These are phyloP conservation scores for Pachycephala philippinensis DNA, from an alignment of 2,113 vertebrate genomes.

Conservation along the genomic window DNA sequence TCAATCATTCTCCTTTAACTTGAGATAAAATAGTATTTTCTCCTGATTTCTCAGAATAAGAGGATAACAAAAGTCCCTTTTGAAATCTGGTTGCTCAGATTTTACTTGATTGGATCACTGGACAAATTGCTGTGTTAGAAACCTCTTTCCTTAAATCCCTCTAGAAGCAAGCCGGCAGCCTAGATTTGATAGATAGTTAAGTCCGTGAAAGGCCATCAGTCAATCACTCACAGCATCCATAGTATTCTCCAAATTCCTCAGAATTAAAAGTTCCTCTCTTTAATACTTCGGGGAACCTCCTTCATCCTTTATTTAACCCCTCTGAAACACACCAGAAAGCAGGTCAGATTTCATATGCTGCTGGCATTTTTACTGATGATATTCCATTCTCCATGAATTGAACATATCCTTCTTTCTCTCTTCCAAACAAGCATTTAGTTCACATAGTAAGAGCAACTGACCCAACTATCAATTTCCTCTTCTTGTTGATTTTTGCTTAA, in stretches of 20 bases:
- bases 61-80: neutral
- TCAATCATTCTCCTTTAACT: neutral
- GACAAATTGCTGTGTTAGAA: neutral
- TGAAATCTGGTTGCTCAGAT: neutral
- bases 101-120: neutral
- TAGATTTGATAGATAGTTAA: neutral
- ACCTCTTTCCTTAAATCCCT: neutral
- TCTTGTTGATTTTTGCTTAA: neutral
- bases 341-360: neutral
- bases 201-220: neutral
- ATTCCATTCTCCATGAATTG: neutral
- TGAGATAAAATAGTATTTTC: neutral
- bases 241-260: neutral
- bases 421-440: neutral
- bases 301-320: neutral
- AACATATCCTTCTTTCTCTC: neutral
- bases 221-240: neutral
- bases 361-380: neutral
- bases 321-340: neutral
- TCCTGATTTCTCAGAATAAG: neutral
- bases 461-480: neutral
- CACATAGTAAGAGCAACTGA: neutral
- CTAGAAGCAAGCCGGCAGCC: neutral
- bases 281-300: neutral
- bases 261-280: neutral